Conservation (phyloP, 2,888 invertebrate species). For the Lasius platythorax region DNA sequence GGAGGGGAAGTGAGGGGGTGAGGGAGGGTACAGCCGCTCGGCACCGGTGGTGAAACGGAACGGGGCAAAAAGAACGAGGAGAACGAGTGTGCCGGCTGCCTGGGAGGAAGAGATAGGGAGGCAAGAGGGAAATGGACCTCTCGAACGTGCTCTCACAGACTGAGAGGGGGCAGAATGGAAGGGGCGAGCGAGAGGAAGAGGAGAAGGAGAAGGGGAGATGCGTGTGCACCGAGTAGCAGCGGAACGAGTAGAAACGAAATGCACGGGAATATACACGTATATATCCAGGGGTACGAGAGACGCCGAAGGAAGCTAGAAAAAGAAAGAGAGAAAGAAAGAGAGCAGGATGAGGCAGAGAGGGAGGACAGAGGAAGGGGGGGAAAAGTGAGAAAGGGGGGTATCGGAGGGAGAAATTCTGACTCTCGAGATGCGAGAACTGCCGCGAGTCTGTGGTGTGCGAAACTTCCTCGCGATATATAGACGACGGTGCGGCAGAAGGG, state of each 20-base stretch:
- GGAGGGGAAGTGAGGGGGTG: constrained; percentile 50
- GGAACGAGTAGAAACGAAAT: constrained; percentile 78
- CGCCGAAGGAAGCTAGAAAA: constrained; percentile 70
- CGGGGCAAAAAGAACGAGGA: constrained; percentile 74
- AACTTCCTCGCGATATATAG: constrained; percentile 79
- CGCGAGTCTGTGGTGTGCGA: constrained; percentile 79
- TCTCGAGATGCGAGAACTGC: constrained; percentile 77
- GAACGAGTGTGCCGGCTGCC: constrained; percentile 67
- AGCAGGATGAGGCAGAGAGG: constrained; percentile 16
- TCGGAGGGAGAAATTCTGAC: constrained; percentile 73
- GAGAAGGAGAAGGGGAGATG: constrained; percentile 33
- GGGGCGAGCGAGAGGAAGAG: constrained; percentile 48
- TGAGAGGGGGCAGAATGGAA: constrained; percentile 52
- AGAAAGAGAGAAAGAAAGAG: background rate
- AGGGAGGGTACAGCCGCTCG: constrained; percentile 57
- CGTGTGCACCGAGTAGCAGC: constrained; percentile 62
- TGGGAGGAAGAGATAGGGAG: constrained; percentile 53
- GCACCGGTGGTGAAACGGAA: constrained; percentile 74
- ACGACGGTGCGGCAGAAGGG: constrained; percentile 37
- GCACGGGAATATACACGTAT: constrained; percentile 73
- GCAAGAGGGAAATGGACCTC: constrained; percentile 59
- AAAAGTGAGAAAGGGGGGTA: constrained; percentile 37
- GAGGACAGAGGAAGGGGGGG: constrained; percentile 22
- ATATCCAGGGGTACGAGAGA: constrained; percentile 72
- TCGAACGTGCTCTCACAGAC: constrained; percentile 57